Conservation (phyloP, 2,113 vertebrate genomes). For the Cephalopterus ornatus region DNA sequence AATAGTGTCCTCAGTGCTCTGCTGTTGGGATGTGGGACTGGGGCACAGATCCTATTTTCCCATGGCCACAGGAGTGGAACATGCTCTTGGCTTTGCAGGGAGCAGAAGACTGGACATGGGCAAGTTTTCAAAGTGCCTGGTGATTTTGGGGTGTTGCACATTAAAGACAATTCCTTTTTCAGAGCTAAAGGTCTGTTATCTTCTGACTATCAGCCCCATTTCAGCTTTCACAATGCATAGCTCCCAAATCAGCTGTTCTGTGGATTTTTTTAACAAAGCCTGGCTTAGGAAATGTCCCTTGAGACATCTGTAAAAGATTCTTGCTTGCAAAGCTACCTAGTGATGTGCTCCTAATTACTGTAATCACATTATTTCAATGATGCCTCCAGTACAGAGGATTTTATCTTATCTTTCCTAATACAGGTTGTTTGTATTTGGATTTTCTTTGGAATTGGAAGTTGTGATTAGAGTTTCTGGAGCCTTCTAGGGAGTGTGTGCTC, state of each 20-base stretch:
- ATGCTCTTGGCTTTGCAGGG: neutral
- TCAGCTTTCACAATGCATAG: neutral
- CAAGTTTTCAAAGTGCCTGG: neutral
- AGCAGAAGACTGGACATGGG: neutral
- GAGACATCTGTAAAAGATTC: neutral
- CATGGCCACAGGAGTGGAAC: rapidly evolving
- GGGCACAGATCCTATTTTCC: neutral
- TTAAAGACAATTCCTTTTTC: neutral
- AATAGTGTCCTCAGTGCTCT: neutral
- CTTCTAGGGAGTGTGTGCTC: neutral
- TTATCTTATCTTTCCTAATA: neutral
- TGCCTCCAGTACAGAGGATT: neutral
- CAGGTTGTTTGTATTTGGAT: neutral
- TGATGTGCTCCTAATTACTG: neutral
- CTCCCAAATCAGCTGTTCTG: neutral
- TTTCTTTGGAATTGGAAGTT: neutral
- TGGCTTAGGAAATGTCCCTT: neutral
- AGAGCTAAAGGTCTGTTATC: neutral
- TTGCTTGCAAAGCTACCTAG: neutral
- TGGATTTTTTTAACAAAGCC: neutral
- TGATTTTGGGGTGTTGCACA: neutral
- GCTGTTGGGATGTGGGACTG: neutral
- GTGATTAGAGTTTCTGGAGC: neutral
- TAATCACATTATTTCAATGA: neutral
- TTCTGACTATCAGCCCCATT: neutral